These are phyloP conservation scores for Pandemis cinnamomeana DNA, from an alignment of 2,888 invertebrate species.

Conservation along the genomic window DNA sequence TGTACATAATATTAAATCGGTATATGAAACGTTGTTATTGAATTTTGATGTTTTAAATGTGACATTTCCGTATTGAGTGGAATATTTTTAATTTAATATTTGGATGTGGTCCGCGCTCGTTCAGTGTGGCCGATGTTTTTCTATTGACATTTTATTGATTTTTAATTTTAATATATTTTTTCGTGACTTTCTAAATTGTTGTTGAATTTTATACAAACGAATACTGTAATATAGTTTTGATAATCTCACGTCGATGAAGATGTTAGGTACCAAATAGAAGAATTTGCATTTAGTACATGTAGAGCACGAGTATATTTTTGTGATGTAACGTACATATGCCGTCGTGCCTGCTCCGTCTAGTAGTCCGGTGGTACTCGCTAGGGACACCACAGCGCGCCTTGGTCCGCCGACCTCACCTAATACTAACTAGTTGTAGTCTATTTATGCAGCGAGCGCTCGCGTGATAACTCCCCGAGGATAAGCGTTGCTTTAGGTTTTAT, in stretches of 20 bases:
- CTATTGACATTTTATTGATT: constrained; percentile 55
- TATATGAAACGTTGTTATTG: constrained; percentile 73
- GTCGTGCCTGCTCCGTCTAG: constrained; percentile 75
- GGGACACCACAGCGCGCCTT: constrained; percentile 49
- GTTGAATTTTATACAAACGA: constrained; percentile 41
- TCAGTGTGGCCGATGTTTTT: constrained; percentile 57
- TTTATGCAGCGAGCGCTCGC: constrained; percentile 37
- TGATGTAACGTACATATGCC: constrained; percentile 56
- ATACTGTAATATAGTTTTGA: constrained; percentile 50
- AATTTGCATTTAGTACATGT: constrained; percentile 77
- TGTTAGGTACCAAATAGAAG: constrained; percentile 73
- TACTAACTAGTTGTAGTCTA: constrained; percentile 36
- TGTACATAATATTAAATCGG: constrained; percentile 71
- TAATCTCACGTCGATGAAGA: constrained; percentile 64
- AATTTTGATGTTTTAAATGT: constrained; percentile 77
- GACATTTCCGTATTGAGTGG: constrained; percentile 63
- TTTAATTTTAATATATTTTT: constrained; percentile 42
- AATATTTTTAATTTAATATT: constrained; percentile 57
- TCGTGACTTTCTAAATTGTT: constrained; percentile 41
- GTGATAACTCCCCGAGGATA: neutral
- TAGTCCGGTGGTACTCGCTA: constrained; percentile 54
- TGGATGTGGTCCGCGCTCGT: constrained; percentile 62
- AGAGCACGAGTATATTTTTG: constrained; percentile 54
- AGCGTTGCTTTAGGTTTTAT: constrained; percentile 11
- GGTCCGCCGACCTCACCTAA: constrained; percentile 38